phyloP scores from a whole-genome alignment of 2,888 invertebrate genomes.

The Nipponacmea schrenckii region DNA sequence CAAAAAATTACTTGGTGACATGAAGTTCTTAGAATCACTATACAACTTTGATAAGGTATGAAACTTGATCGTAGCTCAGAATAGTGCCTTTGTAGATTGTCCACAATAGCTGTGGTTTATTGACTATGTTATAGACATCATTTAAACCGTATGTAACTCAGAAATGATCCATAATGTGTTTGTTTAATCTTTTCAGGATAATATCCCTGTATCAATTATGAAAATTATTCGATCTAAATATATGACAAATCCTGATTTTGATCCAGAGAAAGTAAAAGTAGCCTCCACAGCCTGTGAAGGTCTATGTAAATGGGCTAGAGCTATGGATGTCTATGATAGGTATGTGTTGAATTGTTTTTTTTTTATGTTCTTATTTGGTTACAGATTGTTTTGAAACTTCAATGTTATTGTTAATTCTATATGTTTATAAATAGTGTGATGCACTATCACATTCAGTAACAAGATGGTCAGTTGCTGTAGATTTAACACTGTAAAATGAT shows the following conservation, averaged over 20 bases:
- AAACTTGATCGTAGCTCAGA: background rate
- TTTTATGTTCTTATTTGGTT: no score
- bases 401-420: no score
- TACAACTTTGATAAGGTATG: conserved; percentile 65
- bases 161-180: background rate
- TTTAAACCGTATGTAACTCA: no score
- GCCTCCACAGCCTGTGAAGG: conserved; percentile 92
- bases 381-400: no score
- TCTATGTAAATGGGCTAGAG: conserved; percentile 69
- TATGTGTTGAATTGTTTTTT: conserved; percentile 36
- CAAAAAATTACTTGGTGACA: conserved; percentile 67
- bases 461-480: no score
- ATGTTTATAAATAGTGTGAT: no score
- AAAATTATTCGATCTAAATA: conserved; percentile 68
- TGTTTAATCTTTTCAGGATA: conserved; percentile 54
- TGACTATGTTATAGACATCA: no score
- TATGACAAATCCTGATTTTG: conserved; percentile 83
- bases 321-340: conserved; percentile 69
- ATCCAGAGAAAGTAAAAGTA: conserved; percentile 87
- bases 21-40: conserved; percentile 67
- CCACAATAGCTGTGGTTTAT: no score
- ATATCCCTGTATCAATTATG: conserved; percentile 63
- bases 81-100: no score
- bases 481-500: no score
- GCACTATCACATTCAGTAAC: no score